Percentiles rank a stretch among this genome's conserved stretches.
Conservation (phyloP, 2,888 invertebrate species). For the Synergus laeviventris region DNA sequence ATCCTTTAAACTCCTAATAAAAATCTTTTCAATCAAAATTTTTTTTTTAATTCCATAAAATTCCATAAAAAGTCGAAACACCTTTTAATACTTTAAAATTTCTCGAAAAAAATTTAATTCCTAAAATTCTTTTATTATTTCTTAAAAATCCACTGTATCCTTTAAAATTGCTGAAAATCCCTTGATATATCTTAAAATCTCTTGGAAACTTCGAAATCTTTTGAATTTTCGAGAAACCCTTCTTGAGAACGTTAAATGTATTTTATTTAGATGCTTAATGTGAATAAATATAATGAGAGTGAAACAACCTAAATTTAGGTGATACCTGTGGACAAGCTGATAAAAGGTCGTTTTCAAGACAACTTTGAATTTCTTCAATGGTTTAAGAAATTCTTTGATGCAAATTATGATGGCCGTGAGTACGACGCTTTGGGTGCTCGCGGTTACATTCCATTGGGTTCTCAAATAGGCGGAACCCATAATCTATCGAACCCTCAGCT, state of each 20-base stretch:
- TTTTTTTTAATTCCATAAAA: too few species aligned
- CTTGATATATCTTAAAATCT: too few species aligned
- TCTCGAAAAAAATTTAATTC: neutral
- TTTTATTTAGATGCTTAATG: neutral
- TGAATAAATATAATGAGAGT: slow-evolving; percentile 51
- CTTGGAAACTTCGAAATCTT: too few species aligned
- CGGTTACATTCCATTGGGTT: slow-evolving; percentile 88
- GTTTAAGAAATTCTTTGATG: slow-evolving; percentile 99
- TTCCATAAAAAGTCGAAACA: too few species aligned
- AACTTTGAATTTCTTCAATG: slow-evolving; percentile 99
- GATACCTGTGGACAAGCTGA: slow-evolving; percentile 98
- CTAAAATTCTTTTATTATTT: too few species aligned
- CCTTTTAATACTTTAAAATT: neutral
- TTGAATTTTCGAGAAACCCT: neutral
- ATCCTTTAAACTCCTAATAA: too few species aligned
- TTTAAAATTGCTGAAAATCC: too few species aligned
- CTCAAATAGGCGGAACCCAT: slow-evolving; percentile 79
- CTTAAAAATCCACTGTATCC: neutral
- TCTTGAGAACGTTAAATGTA: neutral
- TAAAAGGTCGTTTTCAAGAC: slow-evolving; percentile 99
- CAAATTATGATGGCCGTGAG: slow-evolving; percentile 98
- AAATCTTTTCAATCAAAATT: too few species aligned
- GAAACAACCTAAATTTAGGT: slow-evolving; percentile 82
- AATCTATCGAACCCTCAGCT: slow-evolving; percentile 74
- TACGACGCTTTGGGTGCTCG: slow-evolving; percentile 95